Conservation (phyloP, 2,888 invertebrate species). For the Neocrepidodera transversa region DNA sequence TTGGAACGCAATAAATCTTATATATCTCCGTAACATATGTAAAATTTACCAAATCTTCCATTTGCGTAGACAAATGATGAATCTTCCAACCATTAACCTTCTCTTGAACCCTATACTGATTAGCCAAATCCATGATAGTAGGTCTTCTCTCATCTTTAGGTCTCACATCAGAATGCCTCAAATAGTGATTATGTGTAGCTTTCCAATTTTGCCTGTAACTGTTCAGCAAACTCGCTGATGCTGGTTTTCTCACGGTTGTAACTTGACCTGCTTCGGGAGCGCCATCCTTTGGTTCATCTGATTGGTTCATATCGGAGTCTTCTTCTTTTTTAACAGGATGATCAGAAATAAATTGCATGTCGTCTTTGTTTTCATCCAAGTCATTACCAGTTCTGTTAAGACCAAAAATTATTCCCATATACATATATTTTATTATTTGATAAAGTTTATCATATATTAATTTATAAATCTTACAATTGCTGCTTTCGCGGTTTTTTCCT, state of each 20-base stretch:
- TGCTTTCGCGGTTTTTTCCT: constrained; percentile 93
- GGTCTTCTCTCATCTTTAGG: constrained; percentile 87
- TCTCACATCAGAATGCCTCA: constrained; percentile 80
- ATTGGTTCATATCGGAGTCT: constrained; percentile 56
- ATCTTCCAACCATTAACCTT: constrained; percentile 96
- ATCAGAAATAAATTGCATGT: constrained; percentile 70
- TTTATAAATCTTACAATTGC: too few species aligned
- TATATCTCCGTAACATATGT: background rate
- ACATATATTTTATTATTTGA: too few species aligned
- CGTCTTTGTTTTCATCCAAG: constrained; percentile 64
- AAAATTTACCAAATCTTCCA: constrained; percentile 84
- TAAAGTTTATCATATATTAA: too few species aligned
- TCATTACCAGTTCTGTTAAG: constrained; percentile 64
- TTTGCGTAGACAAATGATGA: constrained; percentile 88
- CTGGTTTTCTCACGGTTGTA: constrained; percentile 55
- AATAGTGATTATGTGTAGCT: constrained; percentile 76
- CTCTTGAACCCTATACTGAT: constrained; percentile 84
- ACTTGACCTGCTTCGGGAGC: constrained; percentile 52
- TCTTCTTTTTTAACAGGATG: constrained; percentile 57
- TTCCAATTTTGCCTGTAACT: constrained; percentile 75
- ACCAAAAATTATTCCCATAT: background rate
- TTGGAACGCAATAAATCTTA: too few species aligned
- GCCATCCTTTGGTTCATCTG: constrained; percentile 56
- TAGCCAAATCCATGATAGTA: constrained; percentile 86
- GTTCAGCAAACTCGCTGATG: constrained; percentile 64